Base-by-base conservation (phyloP, 2,113 vertebrate genomes). In the Ictalurus punctatus region DNA sequence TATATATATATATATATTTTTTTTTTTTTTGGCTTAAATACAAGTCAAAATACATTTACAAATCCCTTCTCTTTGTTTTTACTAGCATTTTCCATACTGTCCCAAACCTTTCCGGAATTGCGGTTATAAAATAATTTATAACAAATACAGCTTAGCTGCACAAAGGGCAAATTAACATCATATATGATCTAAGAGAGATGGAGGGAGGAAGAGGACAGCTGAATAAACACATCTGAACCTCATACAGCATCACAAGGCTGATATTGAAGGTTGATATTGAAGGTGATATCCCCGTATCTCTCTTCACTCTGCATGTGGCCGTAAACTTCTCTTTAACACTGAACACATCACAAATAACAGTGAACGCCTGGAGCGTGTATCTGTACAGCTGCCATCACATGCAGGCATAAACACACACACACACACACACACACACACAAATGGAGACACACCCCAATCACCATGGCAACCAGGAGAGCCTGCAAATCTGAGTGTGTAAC, bases 371-470 rank as follows among this genome's bases (percentile, higher is more conserved):
- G 44, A n/a, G 40, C 16, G 6, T 86, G 48, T 73, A 34, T 6
- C 44, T 54, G 12, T 52, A n/a, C 82, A 59, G 44, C 78, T 25
- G 23, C 56, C 34, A 52, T n/a, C 8, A 30, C 56, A 84, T 78
- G 44, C 37, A 74, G 67, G 40, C 30, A 71, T 59, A 84, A 1
- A 83, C 54, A 85, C 40, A 69, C 74, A 69, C 78, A 86, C 30
- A n/a, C n/a, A n/a, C n/a, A n/a, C n/a, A 83, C 85, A 90, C 88
- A 85, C 44, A 81, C 86, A 89, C 44, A 89, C 58, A 61, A 59
- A 83, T 34, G 44, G 56, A 61, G 27, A 25, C 56, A 83, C 81
- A 56, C 78, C 78, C 78, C 78, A 80, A 56, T 80, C 52, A 59
- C 79, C 65, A 67, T 79, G 48, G 61, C 44, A 67, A 84, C 83